Evolutionary conservation across 2,797 vertebrate genomes (phyloP).

Genomic region (Hypotaenidia okinawae): DNA sequence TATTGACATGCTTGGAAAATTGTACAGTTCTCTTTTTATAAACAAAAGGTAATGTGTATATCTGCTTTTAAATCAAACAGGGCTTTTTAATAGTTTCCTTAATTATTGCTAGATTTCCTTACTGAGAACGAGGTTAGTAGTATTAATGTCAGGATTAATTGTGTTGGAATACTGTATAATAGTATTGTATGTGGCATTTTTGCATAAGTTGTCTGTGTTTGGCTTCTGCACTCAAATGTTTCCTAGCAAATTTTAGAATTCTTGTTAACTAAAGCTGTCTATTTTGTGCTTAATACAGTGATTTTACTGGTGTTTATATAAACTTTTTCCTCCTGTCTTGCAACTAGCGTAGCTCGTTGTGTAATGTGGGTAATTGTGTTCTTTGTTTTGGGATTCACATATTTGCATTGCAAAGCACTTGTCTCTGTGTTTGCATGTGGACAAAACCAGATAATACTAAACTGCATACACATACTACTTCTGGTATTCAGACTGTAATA

Average conservation of each 20-base stretch:
- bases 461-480: background rate
- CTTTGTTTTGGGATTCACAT: constrained; percentile 32
- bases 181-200: background rate
- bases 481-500: background rate
- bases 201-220: background rate
- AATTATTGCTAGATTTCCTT: background rate
- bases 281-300: background rate
- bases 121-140: background rate
- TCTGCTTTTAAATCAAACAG: background rate
- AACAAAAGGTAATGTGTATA: background rate
- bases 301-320: background rate
- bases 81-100: constrained; percentile 10
- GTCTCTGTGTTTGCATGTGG: constrained; percentile 11
- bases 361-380: background rate
- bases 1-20: background rate
- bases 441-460: background rate
- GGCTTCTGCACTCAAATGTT: background rate
- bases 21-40: background rate
- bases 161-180: background rate
- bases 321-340: background rate
- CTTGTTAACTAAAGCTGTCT: background rate
- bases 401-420: constrained; percentile 38
- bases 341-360: background rate
- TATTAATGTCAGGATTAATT: background rate
- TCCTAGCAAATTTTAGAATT: constrained; percentile 18